Percentiles rank a stretch among this genome's conserved stretches.
Evolutionary conservation across 2,797 vertebrate species (phyloP).

Genomic region (Hydrocynus forskahlii): DNA sequence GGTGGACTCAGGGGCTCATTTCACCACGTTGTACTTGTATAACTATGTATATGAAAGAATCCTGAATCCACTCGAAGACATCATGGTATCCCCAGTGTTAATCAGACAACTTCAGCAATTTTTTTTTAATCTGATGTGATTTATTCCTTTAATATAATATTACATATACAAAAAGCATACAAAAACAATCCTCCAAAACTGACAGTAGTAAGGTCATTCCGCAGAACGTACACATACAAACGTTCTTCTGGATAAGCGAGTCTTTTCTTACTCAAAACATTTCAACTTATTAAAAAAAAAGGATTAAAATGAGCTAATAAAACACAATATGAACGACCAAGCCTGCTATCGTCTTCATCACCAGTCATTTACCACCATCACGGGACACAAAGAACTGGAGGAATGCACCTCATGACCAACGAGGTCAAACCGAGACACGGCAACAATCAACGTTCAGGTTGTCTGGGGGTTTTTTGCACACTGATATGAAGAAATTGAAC

Average conservation of each 20-base stretch:
- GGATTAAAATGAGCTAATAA: slow-evolving; percentile 2
- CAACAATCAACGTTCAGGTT: neutral
- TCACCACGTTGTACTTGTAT: no score
- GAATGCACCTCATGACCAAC: slow-evolving; percentile 20
- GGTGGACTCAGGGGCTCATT: no score
- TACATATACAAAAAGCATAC: slow-evolving; percentile 54
- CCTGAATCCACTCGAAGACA: no score
- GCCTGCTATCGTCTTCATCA: neutral
- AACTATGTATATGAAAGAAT: no score
- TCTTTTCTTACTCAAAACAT: neutral
- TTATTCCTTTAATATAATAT: slow-evolving; percentile 52
- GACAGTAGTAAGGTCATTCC: slow-evolving; percentile 71
- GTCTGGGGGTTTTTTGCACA: slow-evolving; percentile 1
- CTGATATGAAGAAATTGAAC: neutral
- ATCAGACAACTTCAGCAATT: slow-evolving; percentile 43
- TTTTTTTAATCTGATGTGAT: neutral
- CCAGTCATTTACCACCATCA: neutral
- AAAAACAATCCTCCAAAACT: slow-evolving; percentile 62
- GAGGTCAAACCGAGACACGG: slow-evolving; percentile 21
- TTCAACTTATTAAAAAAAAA: neutral
- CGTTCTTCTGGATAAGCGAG: neutral
- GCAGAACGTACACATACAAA: slow-evolving; percentile 49
- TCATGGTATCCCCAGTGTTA: no score
- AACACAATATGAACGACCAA: slow-evolving; percentile 5
- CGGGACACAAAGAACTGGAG: neutral